Evolutionary conservation across 2,113 vertebrate species (phyloP), one percentile per base, ranked within the genome.

Genomic region (Myrmophylax atrothorax): DNA sequence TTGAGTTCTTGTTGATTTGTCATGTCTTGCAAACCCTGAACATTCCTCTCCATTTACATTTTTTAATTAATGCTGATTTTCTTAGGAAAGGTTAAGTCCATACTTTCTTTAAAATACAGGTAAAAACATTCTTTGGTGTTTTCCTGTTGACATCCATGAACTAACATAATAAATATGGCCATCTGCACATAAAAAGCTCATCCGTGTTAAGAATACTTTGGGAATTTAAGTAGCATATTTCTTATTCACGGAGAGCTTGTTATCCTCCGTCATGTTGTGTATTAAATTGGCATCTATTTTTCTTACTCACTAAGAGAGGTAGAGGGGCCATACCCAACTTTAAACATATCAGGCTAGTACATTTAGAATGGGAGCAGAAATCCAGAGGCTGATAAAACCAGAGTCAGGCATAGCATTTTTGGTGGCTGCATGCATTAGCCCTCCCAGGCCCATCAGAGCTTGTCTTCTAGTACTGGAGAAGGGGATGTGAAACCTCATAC

Each of bases 1-100:
- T 6, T 7, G 0, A 17, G 7, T 52, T 74, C 35, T 81, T 52
- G 25, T 59, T 42, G 56, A 20, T 76, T 75, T 58, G 6, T 84
- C 53, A 8, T 37, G 11, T 70, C 60, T 53, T 77, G 20, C 0
- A 86, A 83, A 26, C 8, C 44, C 76, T 72, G 76, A 80, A 63
- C 19, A 29, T 26, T 86, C 33, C 22, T 84, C 60, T 93, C 42
- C n/a, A 13, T 49, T 82, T 89, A 29, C 64, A 35, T 56, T 25
- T 89, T 70, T 74, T 55, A 63, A 74, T 66, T 62, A 77, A 33
- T 38, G 42, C 56, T 75, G 28, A 42, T 92, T 93, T 93, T 88
- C 58, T 66, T 82, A 46, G 55, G 63, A 47, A 62, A 85, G 26
- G 14, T 44, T 85, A 80, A 24, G 20, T 70, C 67, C 85, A 73